These are phyloP conservation scores for Cyphomyrus plagiostoma DNA, from an alignment of 2,113 vertebrate genomes.

Conservation along the genomic window DNA sequence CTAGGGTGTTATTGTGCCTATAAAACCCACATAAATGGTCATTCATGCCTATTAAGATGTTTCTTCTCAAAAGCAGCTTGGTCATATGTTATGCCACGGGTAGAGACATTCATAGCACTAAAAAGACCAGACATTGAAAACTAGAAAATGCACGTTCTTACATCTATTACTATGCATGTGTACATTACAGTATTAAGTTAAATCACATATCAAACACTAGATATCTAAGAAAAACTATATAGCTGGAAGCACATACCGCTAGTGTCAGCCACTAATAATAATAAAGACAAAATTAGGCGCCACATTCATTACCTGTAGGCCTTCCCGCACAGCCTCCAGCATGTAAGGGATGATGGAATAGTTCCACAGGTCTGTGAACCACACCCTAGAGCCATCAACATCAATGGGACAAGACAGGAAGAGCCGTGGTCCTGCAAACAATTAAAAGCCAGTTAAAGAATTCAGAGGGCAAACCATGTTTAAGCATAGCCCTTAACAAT, in stretches of 20 bases:
- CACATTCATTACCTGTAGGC: constrained; percentile 77
- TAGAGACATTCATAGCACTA: not conserved
- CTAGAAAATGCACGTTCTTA: not conserved
- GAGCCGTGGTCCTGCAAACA: constrained; percentile 78
- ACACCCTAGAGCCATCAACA: constrained; percentile 90
- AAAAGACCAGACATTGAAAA: not conserved
- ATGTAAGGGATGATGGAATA: constrained; percentile 97
- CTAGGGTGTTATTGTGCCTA: not conserved
- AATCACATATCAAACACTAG: not conserved
- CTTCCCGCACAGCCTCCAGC: constrained; percentile 92
- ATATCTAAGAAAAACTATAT: not conserved
- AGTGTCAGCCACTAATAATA: not conserved
- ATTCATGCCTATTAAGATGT: not conserved
- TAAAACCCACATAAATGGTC: not conserved
- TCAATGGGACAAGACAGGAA: constrained; percentile 96
- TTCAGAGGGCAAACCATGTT: not conserved
- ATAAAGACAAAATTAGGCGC: not conserved
- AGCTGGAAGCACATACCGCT: not conserved
- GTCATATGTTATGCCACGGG: not conserved
- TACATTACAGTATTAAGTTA: not conserved
- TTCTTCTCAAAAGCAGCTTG: not conserved
- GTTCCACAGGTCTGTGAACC: constrained; percentile 99
- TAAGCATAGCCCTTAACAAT: not conserved
- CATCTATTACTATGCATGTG: not conserved
- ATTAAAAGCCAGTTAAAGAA: not conserved